Percentiles rank a stretch among this genome's conserved stretches.
phyloP scores from a whole-genome alignment of 2,888 invertebrate species.

The Tricholauxania praeusta region DNA sequence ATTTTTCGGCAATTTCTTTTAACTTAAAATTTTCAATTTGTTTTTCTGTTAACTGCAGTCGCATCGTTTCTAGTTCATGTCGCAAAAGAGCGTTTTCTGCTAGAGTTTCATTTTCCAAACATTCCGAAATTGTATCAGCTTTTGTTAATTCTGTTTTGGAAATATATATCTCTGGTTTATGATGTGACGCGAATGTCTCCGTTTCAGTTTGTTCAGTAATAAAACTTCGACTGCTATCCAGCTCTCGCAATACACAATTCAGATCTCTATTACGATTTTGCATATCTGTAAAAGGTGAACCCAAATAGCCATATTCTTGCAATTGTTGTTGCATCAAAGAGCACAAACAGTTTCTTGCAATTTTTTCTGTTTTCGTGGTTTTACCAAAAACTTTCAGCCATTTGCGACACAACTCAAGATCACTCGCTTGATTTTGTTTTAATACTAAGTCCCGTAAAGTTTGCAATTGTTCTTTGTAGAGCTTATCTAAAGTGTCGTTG shows the following conservation, averaged over 20 bases:
- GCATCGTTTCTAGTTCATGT: constrained; percentile 46
- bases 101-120: constrained; percentile 40
- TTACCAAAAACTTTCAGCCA: constrained; percentile 61
- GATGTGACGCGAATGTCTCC: constrained; percentile 27
- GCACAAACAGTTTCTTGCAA: constrained; percentile 59
- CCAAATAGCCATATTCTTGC: constrained; percentile 44
- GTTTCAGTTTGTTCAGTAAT: constrained; percentile 17
- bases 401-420: constrained; percentile 52
- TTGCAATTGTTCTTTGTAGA: constrained; percentile 53
- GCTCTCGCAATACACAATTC: constrained; percentile 46
- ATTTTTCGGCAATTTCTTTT: constrained; percentile 47
- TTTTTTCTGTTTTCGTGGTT: constrained; percentile 52
- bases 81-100: constrained; percentile 43
- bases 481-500: constrained; percentile 50
- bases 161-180: neutral
- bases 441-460: constrained; percentile 49
- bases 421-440: constrained; percentile 47
- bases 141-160: constrained; percentile 8
- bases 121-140: constrained; percentile 31
- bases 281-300: constrained; percentile 54
- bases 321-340: constrained; percentile 58
- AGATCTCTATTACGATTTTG: constrained; percentile 50
- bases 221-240: constrained; percentile 42
- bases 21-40: constrained; percentile 50
- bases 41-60: constrained; percentile 47